Base-by-base conservation (phyloP, 2,888 invertebrate species). In the Apotomis betuletana region DNA sequence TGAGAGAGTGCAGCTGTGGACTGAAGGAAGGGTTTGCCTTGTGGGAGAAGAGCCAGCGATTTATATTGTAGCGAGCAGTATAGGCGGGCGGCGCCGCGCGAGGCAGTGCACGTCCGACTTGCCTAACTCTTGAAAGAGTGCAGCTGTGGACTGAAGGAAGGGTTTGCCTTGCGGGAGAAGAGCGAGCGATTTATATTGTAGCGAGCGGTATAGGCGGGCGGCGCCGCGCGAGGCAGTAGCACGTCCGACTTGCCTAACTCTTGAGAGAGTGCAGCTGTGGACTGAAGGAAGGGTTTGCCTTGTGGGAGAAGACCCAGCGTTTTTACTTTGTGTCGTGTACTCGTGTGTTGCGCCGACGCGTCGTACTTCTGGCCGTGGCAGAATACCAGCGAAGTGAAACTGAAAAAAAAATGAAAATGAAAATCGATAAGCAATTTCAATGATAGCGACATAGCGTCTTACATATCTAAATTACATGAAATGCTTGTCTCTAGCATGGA, bases 231-330 rank as follows among this genome's bases (percentile, higher is more conserved):
- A 4, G 63, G 61, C 27, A 54, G 54, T 57, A 57, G 61, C 70
- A 71, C 70, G 70, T 70, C 65, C 59, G 60, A 67, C 54, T 67
- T 60, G 38, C 59, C 52, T 55, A 67, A 67, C 65, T 70, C 67
- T 62, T 67, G 59, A 59, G 67, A 52, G 63, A 70, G 70, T 67
- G 61, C 70, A 71, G 70, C 67, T 71, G 70, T 13, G 54, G 13
- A 41, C 61, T 51, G 4, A 36, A 9, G 15, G 44, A 5, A 52
- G n/a, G 5, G 38, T 0, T 9, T 51, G 62, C 10, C 54, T 0
- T n/a, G 3, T 49, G 49, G 6, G 5, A 71, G 6, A 51, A 4
- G 41, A 36, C 15, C 9, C 8, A 55, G 15, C 15, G 15, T 15
- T 15, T 15, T 15, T 15, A 15, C 15, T 1, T 15, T 15, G 15